Evolutionary conservation across 2,797 vertebrate genomes (phyloP).

Genomic region (Myripristis jacobus): DNA sequence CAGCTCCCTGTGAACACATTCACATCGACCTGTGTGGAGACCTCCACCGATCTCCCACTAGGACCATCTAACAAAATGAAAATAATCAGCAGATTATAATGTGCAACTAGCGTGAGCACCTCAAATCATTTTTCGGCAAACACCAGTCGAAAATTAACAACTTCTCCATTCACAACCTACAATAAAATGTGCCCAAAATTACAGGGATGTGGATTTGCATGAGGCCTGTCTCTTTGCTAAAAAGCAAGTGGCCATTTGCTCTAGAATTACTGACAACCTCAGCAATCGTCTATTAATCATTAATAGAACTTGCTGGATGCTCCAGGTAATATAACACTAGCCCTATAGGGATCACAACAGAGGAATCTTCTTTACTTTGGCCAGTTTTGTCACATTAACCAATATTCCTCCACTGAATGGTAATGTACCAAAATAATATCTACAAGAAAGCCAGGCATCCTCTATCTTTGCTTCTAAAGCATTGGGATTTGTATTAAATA

Average conservation of each 20-base stretch:
- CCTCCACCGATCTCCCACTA: slow-evolving; percentile 65
- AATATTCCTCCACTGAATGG: too few species aligned
- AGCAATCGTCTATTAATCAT: slow-evolving; percentile 48
- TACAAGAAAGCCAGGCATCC: too few species aligned
- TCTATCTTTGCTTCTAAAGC: too few species aligned
- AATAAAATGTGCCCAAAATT: slow-evolving; percentile 11
- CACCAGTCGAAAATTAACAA: slow-evolving; percentile 41
- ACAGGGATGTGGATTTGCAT: slow-evolving; percentile 2
- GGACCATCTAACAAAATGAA: slow-evolving; percentile 62
- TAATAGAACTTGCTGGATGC: slow-evolving; percentile 16
- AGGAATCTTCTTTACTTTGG: slow-evolving; percentile 15
- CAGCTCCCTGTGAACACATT: slow-evolving; percentile 65
- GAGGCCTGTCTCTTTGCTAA: too few species aligned
- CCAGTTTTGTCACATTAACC: not conserved
- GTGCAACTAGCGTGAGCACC: slow-evolving; percentile 50
- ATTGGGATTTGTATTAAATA: too few species aligned
- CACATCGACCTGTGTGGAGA: slow-evolving; percentile 70
- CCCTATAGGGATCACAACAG: slow-evolving; percentile 2
- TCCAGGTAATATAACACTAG: slow-evolving; percentile 16
- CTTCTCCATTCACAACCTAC: slow-evolving; percentile 19
- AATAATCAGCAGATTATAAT: slow-evolving; percentile 67
- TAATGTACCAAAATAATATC: too few species aligned
- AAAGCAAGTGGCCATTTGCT: not conserved
- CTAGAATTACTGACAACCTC: slow-evolving; percentile 34
- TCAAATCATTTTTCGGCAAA: slow-evolving; percentile 59